These are phyloP conservation scores for Amblyjoppa fuscipennis DNA, from an alignment of 2,888 invertebrate genomes.

Conservation along the genomic window DNA sequence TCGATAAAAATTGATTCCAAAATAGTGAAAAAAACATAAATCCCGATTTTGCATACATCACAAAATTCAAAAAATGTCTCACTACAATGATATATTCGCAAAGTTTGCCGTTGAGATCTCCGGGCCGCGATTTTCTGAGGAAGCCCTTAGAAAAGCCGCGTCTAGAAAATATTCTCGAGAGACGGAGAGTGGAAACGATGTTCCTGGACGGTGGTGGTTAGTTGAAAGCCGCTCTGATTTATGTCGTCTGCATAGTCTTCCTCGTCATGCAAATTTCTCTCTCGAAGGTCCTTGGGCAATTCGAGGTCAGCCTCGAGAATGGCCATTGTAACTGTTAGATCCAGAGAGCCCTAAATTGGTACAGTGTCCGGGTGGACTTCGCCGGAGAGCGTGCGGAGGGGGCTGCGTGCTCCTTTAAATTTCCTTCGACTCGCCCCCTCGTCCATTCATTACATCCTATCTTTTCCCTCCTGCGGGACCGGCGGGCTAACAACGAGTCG, in stretches of 20 bases:
- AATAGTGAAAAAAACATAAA: too few relatives aligned
- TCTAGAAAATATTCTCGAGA: conserved; percentile 1
- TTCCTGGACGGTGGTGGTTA: conserved; percentile 1
- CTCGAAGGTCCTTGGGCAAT: conserved; percentile 48
- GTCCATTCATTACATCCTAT: conserved; percentile 39
- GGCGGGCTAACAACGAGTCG: conserved; percentile 20
- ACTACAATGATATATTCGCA: neutral
- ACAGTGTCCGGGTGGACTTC: conserved; percentile 9
- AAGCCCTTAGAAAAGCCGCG: neutral
- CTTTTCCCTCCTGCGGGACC: conserved; percentile 26
- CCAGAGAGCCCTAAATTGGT: conserved; percentile 48
- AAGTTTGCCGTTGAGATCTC: neutral
- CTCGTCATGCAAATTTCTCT: conserved; percentile 75
- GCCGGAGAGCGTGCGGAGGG: neutral
- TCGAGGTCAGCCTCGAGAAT: conserved; percentile 71
- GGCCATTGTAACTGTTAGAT: conserved; percentile 73
- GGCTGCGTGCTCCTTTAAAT: conserved; percentile 49
- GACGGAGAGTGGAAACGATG: neutral
- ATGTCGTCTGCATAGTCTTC: conserved; percentile 66
- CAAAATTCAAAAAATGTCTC: neutral
- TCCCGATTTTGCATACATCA: neutral
- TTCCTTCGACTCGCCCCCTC: conserved; percentile 65
- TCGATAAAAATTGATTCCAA: too few relatives aligned
- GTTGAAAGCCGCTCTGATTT: conserved; percentile 77
- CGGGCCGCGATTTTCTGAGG: neutral